Conservation (phyloP, 2,888 invertebrate genomes). For the Exephanes ischioxanthus region DNA sequence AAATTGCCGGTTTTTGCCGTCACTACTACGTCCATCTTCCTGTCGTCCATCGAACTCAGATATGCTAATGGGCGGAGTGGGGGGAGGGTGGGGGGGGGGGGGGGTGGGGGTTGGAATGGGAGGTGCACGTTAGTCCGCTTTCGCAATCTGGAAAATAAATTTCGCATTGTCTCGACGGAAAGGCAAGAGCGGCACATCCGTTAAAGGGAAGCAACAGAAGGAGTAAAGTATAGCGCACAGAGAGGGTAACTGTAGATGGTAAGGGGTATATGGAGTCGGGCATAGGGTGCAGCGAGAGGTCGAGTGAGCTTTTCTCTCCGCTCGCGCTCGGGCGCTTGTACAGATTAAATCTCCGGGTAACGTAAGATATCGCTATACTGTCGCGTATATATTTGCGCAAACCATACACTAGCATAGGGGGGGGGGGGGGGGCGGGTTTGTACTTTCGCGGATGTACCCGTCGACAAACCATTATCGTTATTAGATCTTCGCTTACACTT, state of each 20-base stretch:
- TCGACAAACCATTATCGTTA: conserved; percentile 16
- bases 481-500: neutral
- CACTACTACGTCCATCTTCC: conserved; percentile 70
- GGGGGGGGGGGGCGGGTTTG: neutral
- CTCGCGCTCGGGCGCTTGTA: conserved; percentile 36
- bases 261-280: conserved; percentile 28
- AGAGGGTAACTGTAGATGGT: neutral
- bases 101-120: conserved; percentile 13
- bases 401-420: neutral
- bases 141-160: conserved; percentile 73
- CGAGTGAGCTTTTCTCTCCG: conserved; percentile 20
- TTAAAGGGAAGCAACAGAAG: conserved; percentile 33
- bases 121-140: conserved; percentile 60
- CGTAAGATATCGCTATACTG: conserved; percentile 17
- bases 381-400: conserved; percentile 24
- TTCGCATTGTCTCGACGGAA: conserved; percentile 65
- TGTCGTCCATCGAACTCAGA: conserved; percentile 72
- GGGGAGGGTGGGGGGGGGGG: conserved; percentile 23
- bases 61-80: conserved; percentile 72
- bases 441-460: neutral
- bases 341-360: conserved; percentile 49
- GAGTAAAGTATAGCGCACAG: conserved; percentile 16
- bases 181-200: conserved; percentile 47
- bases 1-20: conserved; percentile 73
- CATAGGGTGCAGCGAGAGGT: conserved; percentile 7